These are phyloP conservation scores for Grammomys dolichurus DNA, from an alignment of 2,113 vertebrate species.

Conservation along the genomic window DNA sequence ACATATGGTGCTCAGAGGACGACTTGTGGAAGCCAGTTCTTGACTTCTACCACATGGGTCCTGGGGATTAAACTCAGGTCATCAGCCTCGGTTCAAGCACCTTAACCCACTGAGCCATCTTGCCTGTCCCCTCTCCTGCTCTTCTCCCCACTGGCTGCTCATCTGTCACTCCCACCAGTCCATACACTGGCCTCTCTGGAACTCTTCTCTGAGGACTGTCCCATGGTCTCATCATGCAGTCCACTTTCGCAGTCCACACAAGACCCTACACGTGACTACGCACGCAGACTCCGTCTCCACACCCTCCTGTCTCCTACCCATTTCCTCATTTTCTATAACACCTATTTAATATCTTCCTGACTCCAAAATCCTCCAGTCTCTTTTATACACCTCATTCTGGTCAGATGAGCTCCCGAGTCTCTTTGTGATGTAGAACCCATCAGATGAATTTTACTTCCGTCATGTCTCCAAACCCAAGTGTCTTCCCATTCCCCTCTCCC, in stretches of 20 bases:
- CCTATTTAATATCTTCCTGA: neutral
- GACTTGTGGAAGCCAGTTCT: neutral
- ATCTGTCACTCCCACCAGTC: neutral
- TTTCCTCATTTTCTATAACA: neutral
- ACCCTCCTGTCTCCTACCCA: neutral
- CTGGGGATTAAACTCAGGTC: neutral
- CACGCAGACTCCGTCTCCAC: neutral
- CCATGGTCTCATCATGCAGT: neutral
- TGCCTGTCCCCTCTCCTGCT: neutral
- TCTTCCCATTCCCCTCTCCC: neutral
- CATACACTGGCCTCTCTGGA: neutral
- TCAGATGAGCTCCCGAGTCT: neutral
- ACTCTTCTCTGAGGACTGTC: neutral
- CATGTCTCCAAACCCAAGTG: neutral
- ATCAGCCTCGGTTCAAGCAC: neutral
- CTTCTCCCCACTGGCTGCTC: no score
- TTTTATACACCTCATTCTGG: neutral
- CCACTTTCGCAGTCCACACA: neutral
- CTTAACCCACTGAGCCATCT: neutral
- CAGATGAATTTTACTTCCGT: neutral
- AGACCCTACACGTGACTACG: fast-evolving
- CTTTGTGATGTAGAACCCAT: neutral
- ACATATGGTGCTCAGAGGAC: neutral
- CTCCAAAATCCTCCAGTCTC: neutral
- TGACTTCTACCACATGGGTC: neutral